Percentiles rank a stretch among this genome's conserved stretches.
Conservation (phyloP, 2,888 invertebrate genomes). For the Parochlus steinenii region DNA sequence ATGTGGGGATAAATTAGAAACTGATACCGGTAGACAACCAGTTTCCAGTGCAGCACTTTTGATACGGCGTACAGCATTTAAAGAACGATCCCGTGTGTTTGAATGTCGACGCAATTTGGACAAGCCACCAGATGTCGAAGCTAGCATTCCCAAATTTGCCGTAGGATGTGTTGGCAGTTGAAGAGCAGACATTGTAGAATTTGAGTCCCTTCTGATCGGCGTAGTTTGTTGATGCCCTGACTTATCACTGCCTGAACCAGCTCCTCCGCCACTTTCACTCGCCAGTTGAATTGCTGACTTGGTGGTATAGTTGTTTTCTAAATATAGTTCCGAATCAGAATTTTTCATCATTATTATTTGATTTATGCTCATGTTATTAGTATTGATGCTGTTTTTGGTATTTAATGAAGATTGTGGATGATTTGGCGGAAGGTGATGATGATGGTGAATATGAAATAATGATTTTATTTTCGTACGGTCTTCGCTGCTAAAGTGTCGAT, state of each 20-base stretch:
- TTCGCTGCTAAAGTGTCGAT: constrained; percentile 24
- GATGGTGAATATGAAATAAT: constrained; percentile 21
- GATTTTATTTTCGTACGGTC: no score
- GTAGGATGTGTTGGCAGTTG: constrained; percentile 32
- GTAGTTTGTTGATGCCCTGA: constrained; percentile 31
- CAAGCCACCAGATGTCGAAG: constrained; percentile 14
- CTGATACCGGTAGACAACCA: constrained; percentile 48
- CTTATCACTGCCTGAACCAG: constrained; percentile 8
- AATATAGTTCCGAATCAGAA: constrained; percentile 24
- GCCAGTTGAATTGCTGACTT: constrained; percentile 25
- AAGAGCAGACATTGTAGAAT: constrained; percentile 44
- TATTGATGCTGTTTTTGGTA: constrained; percentile 7
- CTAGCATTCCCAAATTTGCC: constrained; percentile 1
- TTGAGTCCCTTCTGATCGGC: constrained; percentile 40
- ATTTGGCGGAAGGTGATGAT: constrained; percentile 17
- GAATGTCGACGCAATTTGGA: constrained; percentile 26
- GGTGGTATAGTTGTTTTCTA: constrained; percentile 28
- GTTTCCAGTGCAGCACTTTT: constrained; percentile 55
- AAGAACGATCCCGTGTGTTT: constrained; percentile 27
- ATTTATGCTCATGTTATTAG: no score
- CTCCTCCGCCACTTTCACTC: constrained; percentile 3
- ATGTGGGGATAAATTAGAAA: constrained; percentile 57
- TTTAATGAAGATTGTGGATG: constrained; percentile 13
- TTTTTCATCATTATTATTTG: constrained; percentile 9
- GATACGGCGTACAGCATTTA: constrained; percentile 43